Percentiles rank a stretch among this genome's conserved stretches.
Evolutionary conservation across 1,140 invertebrate genomes (phyloP).

Genomic region (Pectinophora gossypiella): DNA sequence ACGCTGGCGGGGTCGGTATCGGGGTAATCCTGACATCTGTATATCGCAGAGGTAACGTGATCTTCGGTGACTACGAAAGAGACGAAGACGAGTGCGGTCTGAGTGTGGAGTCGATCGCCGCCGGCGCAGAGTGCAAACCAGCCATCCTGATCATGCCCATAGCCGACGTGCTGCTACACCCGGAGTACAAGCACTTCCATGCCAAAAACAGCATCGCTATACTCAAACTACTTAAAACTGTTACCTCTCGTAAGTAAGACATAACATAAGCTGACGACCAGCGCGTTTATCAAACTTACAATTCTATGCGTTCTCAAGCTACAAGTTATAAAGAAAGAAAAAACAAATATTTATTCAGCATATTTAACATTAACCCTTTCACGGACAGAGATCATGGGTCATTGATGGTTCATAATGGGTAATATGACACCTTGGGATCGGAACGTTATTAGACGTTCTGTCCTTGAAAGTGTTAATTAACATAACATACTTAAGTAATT

Average conservation of each 20-base stretch:
- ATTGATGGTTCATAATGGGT: too few species aligned
- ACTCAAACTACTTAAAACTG: slow-evolving; percentile 39
- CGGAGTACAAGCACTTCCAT: slow-evolving; percentile 58
- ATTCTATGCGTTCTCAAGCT: not conserved
- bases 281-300: not conserved
- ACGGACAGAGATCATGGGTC: too few species aligned
- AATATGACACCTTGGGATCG: not conserved
- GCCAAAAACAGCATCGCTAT: slow-evolving; percentile 45
- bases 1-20: too few species aligned
- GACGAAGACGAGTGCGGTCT: slow-evolving; percentile 47
- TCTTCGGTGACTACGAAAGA: slow-evolving; percentile 57
- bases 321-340: too few species aligned
- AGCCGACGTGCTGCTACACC: slow-evolving; percentile 56
- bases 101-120: slow-evolving; percentile 31
- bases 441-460: not conserved
- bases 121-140: slow-evolving; percentile 40
- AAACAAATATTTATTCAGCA: not conserved
- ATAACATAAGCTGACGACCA: not conserved
- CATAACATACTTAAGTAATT: too few species aligned
- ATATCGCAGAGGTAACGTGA: slow-evolving; percentile 44
- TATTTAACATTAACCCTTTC: not conserved
- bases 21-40: too few species aligned
- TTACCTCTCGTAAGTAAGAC: slow-evolving; percentile 43
- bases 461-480: not conserved
- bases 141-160: slow-evolving; percentile 53